These are phyloP conservation scores for Punctoribates punctum DNA, from an alignment of 2,888 invertebrate species.

Conservation along the genomic window DNA sequence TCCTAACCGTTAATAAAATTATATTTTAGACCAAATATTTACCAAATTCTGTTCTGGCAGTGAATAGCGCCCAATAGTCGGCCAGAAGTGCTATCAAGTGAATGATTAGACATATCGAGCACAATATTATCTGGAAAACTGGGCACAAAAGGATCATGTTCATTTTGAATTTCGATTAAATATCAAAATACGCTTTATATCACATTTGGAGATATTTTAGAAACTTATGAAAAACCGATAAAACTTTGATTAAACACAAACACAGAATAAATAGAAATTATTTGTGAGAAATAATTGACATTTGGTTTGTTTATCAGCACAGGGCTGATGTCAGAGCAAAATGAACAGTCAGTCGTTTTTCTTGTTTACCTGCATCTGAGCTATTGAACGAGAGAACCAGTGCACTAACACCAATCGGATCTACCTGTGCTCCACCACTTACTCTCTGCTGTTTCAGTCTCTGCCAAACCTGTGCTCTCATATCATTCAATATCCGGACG, in stretches of 20 bases:
- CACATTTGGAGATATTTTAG: neutral
- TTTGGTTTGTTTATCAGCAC: neutral
- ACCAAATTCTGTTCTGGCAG: constrained; percentile 28
- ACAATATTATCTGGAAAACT: neutral
- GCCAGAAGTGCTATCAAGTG: constrained; percentile 10
- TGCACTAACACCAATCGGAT: neutral
- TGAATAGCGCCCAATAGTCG: constrained; percentile 35
- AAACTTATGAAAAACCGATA: too few relatives aligned
- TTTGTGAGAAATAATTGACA: neutral
- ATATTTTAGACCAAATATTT: neutral
- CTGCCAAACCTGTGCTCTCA: too few relatives aligned
- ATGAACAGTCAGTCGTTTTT: constrained; percentile 12
- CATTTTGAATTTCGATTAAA: neutral
- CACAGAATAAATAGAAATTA: too few relatives aligned
- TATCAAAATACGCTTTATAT: neutral
- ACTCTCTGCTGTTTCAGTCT: too few relatives aligned
- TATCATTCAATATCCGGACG: too few relatives aligned
- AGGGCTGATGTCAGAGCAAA: neutral
- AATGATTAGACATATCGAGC: neutral
- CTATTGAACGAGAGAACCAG: neutral
- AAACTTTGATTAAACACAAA: too few relatives aligned
- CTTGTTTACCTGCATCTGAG: constrained; percentile 1
- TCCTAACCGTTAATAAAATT: neutral
- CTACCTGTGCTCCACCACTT: too few relatives aligned
- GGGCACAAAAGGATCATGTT: neutral